Percentiles rank a stretch among this genome's conserved stretches.
Evolutionary conservation across 2,797 vertebrate species (phyloP).

Genomic region (Bovichtus diacanthus): DNA sequence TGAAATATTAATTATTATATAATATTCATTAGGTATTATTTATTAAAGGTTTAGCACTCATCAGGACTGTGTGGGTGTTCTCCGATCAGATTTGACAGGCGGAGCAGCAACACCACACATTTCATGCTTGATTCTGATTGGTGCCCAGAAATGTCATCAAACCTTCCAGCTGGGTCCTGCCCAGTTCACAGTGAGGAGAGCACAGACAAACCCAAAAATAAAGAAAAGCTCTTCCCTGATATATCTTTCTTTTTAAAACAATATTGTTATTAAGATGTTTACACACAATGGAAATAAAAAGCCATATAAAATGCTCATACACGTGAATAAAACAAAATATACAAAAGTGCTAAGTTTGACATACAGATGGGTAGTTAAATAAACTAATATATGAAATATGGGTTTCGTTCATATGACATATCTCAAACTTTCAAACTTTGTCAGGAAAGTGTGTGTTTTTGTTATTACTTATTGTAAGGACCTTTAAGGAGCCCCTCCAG

Average conservation of each 20-base stretch:
- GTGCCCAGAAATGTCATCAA: background rate
- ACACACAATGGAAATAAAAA: background rate
- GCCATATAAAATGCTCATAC: background rate
- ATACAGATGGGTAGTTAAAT: background rate
- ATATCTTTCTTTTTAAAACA: no score
- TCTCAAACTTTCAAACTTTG: background rate
- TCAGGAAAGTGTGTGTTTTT: background rate
- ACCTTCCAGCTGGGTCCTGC: background rate
- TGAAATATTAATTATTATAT: background rate
- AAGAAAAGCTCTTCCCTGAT: background rate
- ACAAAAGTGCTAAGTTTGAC: background rate
- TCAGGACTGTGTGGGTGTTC: background rate
- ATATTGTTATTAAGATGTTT: background rate
- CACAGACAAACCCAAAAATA: background rate
- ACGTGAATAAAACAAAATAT: background rate
- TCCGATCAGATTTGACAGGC: no score
- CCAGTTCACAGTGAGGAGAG: background rate
- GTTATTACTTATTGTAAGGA: background rate
- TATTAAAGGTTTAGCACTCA: background rate
- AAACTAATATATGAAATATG: background rate
- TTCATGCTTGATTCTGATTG: no score
- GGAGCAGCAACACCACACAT: no score
- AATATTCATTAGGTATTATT: background rate
- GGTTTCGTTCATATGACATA: background rate
- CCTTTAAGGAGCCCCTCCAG: background rate